These are phyloP conservation scores for Trachemys scripta DNA, from an alignment of 2,113 vertebrate species.

Conservation along the genomic window DNA sequence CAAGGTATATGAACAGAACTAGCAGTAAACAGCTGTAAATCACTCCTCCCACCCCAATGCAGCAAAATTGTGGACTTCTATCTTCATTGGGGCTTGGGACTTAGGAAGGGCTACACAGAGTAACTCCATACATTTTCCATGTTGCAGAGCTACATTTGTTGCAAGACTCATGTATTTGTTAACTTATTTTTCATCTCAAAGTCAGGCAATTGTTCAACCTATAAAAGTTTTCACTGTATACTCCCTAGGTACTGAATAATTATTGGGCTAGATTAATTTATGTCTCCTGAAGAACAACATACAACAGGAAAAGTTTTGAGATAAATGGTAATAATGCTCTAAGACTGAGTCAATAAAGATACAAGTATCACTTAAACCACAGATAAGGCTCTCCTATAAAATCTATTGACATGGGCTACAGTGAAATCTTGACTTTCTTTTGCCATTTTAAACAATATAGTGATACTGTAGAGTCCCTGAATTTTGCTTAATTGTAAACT, in stretches of 20 bases:
- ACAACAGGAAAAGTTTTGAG: background rate
- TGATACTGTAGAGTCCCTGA: background rate
- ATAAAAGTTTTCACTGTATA: background rate
- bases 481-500: background rate
- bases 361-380: background rate
- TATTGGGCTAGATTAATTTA: background rate
- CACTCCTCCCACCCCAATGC: background rate
- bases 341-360: background rate
- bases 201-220: background rate
- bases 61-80: background rate
- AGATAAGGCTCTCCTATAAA: background rate
- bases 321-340: background rate
- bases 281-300: background rate
- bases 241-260: background rate
- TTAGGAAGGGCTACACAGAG: background rate
- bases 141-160: background rate
- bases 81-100: background rate
- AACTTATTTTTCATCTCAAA: slow-evolving; percentile 8
- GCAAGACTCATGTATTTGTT: background rate
- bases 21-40: background rate
- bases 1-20: background rate
- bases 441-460: background rate
- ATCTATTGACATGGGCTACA: background rate
- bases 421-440: background rate
- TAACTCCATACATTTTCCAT: background rate